Evolutionary conservation across 1,140 invertebrate species (phyloP), one percentile per base, ranked within the genome.

Genomic region (Himalopsyche phryganea): DNA sequence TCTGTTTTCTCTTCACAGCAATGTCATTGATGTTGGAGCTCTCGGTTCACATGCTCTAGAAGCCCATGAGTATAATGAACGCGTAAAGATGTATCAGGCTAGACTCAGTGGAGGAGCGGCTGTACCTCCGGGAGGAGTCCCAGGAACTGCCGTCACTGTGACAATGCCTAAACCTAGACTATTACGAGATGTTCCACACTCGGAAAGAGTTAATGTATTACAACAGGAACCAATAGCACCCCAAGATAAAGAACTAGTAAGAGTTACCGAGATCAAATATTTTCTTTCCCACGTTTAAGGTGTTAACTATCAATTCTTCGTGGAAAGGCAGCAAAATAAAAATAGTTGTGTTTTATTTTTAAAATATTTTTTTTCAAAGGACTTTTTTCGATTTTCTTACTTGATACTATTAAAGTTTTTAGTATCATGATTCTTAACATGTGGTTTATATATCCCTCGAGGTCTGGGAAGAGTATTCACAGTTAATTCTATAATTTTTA

Each of bases 21-120:
- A 91, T 79, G 89, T 91, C 32, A 91, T 92, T 66, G 89, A 92
- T 77, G 88, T 92, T 36, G 85, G 87, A 38, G 87, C 89, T 17
- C 76, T 90, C 66, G 89, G 90, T 70, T 84, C 87, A 1, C 88
- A 90, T 66, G 60, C 74, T 36, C 74, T 89, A 54, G 89, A 91
- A 67, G 87, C 89, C 64, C 85, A 89, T 68, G 90, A 92, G 70
- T 91, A 89, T 66, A 74, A 85, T 60, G 89, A 92, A 65, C 79
- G 88, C 67, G 84, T 86, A 41, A 84, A 83, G 69, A 77, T 83
- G 47, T 91, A 91, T 69, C 82, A 81, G 20, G 80, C 83, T 66
- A 74, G 80, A 49, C 75, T 85, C 60, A 80, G 41, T 7, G 38
- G 49, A 13, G 51, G 38, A 4, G 51, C 10, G 13, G 9, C 9